These are phyloP conservation scores for Thrips palmi DNA, from an alignment of 1,140 invertebrate species.

Conservation along the genomic window DNA sequence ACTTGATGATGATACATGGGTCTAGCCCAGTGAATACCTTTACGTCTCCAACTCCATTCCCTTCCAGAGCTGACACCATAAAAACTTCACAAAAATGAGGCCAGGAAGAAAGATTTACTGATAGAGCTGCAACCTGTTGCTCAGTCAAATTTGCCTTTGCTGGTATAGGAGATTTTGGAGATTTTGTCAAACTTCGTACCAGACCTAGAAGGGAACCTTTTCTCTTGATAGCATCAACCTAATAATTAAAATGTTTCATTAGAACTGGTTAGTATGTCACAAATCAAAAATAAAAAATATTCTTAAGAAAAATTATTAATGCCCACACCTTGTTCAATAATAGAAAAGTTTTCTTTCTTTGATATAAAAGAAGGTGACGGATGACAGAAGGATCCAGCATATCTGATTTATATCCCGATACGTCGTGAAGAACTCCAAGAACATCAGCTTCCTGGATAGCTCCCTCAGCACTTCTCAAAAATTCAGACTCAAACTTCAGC, in stretches of 20 bases:
- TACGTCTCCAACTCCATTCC: slow-evolving; percentile 55
- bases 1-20: no score
- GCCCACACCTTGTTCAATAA: slow-evolving; percentile 67
- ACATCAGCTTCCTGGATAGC: slow-evolving; percentile 57
- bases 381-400: slow-evolving; percentile 48
- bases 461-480: slow-evolving; percentile 40
- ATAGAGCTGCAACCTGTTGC: background rate
- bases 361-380: slow-evolving; percentile 39
- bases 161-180: background rate
- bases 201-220: slow-evolving; percentile 56
- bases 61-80: slow-evolving; percentile 66
- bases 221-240: slow-evolving; percentile 60
- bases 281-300: slow-evolving; percentile 1
- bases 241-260: slow-evolving; percentile 13
- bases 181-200: slow-evolving; percentile 37
- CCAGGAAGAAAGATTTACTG: slow-evolving; percentile 33
- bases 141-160: background rate
- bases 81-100: slow-evolving; percentile 69
- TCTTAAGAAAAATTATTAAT: slow-evolving; percentile 8
- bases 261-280: background rate
- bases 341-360: slow-evolving; percentile 50
- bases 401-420: slow-evolving; percentile 41
- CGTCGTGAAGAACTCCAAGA: slow-evolving; percentile 72
- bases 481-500: slow-evolving; percentile 42
- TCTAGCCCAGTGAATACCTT: no score